These are phyloP conservation scores for Pogoniulus pusillus DNA, from an alignment of 2,797 vertebrate genomes.

Conservation along the genomic window DNA sequence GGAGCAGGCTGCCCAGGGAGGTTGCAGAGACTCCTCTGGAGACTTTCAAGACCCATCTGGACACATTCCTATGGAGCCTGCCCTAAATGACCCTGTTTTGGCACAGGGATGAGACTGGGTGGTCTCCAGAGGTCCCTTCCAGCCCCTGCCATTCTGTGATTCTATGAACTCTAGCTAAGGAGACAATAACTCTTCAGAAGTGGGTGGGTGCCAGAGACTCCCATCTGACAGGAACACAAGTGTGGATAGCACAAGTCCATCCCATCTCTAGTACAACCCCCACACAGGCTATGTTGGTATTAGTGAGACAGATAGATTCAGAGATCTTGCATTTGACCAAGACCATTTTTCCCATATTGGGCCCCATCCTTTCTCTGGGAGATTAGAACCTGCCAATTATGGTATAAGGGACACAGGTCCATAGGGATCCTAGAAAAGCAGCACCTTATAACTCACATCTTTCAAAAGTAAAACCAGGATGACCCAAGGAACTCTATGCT, in stretches of 20 bases:
- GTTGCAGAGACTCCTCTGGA: too few relatives aligned
- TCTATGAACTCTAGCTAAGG: background rate
- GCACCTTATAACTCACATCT: background rate
- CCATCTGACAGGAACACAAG: background rate
- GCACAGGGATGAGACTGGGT: too few relatives aligned
- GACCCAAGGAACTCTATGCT: background rate
- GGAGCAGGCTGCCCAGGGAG: too few relatives aligned
- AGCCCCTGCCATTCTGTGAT: too few relatives aligned
- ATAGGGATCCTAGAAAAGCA: background rate
- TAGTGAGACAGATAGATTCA: background rate
- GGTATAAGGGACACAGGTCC: background rate
- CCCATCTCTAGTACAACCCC: background rate
- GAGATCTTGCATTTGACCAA: background rate
- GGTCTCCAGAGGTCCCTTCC: too few relatives aligned
- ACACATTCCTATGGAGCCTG: too few relatives aligned
- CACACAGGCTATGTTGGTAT: background rate
- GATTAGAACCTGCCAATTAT: background rate
- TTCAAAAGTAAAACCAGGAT: background rate
- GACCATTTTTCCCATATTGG: background rate
- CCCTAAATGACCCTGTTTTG: too few relatives aligned
- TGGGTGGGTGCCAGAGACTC: rapidly evolving
- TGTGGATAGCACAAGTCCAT: background rate
- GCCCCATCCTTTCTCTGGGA: background rate
- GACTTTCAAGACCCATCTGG: too few relatives aligned
- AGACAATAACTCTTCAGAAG: background rate